Evolutionary conservation across 2,888 invertebrate genomes (phyloP).

Genomic region (Campoplex nolae): DNA sequence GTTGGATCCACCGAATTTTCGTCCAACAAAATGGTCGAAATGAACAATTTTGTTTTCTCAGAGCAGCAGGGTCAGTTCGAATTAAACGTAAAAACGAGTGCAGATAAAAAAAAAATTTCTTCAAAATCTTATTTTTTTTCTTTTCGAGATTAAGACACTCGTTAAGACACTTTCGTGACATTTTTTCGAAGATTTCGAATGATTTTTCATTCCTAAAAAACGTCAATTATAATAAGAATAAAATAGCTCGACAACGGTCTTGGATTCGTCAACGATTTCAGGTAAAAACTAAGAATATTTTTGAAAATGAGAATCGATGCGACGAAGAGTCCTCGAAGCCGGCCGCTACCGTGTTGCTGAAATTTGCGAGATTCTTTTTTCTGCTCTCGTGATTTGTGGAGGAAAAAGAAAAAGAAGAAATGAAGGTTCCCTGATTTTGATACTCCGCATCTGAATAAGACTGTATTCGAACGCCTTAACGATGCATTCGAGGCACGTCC

Average conservation of each 20-base stretch:
- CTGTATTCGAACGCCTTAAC: slow-evolving; percentile 28
- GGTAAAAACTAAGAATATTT: neutral
- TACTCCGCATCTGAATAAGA: slow-evolving; percentile 30
- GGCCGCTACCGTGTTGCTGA: neutral
- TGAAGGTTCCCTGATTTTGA: slow-evolving; percentile 39
- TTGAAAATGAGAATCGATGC: neutral
- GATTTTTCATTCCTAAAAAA: no score
- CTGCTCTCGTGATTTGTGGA: slow-evolving; percentile 8
- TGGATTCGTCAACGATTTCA: neutral
- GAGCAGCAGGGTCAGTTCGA: no score
- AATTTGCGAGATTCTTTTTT: neutral
- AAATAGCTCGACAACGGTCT: neutral
- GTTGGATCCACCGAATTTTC: no score
- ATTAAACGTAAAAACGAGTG: neutral
- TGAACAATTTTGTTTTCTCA: no score
- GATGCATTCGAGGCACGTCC: slow-evolving; percentile 64
- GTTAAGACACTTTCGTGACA: no score
- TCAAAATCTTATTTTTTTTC: neutral
- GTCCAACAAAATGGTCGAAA: no score
- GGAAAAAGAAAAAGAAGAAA: neutral
- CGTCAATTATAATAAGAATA: neutral
- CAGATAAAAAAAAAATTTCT: neutral
- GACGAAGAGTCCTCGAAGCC: neutral
- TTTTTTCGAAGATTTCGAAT: no score
- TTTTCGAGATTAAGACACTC: no score